phyloP scores from a whole-genome alignment of 2,113 vertebrate genomes.

The Ploceus nigricollis region DNA sequence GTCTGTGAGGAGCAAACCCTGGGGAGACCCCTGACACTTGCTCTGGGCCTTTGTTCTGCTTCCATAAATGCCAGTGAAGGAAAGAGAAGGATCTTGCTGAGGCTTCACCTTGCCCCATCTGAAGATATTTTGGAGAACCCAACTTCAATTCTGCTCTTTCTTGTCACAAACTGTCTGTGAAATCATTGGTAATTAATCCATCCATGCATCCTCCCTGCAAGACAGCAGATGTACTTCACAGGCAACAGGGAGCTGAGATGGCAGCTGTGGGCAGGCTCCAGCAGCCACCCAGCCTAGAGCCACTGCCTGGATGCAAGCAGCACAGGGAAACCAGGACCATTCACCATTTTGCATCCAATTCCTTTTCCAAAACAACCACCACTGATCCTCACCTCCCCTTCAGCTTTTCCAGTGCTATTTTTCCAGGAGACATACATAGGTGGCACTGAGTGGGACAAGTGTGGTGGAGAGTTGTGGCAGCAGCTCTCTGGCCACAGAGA shows the following conservation, averaged over 20 bases:
- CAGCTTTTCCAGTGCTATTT: rapidly evolving
- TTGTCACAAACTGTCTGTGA: not conserved
- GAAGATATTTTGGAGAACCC: not conserved
- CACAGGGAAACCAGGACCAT: not conserved
- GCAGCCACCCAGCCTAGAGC: not conserved
- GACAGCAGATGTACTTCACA: not conserved
- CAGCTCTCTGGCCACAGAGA: no score
- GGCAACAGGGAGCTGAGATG: not conserved
- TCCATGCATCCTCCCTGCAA: rapidly evolving
- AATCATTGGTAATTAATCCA: rapidly evolving
- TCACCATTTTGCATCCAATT: not conserved
- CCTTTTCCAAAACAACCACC: not conserved
- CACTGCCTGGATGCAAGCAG: rapidly evolving
- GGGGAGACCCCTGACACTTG: rapidly evolving
- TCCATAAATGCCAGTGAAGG: not conserved
- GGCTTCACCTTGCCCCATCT: not conserved
- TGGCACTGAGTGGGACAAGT: not conserved
- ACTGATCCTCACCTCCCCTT: not conserved
- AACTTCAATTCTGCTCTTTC: not conserved
- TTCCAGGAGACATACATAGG: not conserved
- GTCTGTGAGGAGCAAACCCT: not conserved
- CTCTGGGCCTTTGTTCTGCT: not conserved
- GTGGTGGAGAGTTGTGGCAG: no score
- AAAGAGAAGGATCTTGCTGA: not conserved
- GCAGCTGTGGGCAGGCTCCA: not conserved